Evolutionary conservation across 2,113 vertebrate genomes (phyloP), one percentile per base, ranked within the genome.

Genomic region (Poeciliopsis prolifica): DNA sequence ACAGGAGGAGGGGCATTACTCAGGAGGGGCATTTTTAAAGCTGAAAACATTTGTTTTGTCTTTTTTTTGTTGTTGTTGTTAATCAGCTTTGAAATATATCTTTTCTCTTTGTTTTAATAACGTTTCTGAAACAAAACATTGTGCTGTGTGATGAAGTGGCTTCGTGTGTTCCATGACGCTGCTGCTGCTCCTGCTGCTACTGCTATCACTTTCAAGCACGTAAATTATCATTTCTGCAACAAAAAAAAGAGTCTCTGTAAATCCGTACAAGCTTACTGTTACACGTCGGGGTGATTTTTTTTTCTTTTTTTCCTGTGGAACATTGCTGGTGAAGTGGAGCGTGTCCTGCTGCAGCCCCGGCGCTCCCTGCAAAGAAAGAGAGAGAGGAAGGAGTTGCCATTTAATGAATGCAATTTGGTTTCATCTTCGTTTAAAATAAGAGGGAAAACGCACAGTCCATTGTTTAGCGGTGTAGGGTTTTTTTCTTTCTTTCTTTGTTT

Each of bases 401-500:
- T 87, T 88, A 81, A 77, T 77, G 31, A 63, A 79, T 75, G 79
- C 75, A 70, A 78, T 85, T 87, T 77, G 72, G 76, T 68, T 86
- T 83, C 74, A 90, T 86, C 76, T 84, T 79, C 48, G 61, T 83
- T 88, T 78, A 77, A 77, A 85, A 84, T 79, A 82, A 84, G 30
- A 29, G 28, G 64, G 70, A 66, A 37, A 90, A 84, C 75, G 44
- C 83, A 71, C 86, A 75, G 83, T 75, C 74, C 68, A 79, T 86
- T 85, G 87, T 86, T 78, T 80, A 78, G 73, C 80, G 75, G 81
- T 77, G 65, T 67, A 72, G 81, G 76, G 83, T 42, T 88, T 88
- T 79, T 74, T 79, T 74, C 72, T 83, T 42, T 87, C 82, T 89
- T 79, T 77, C 76, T 86, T 42, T 88, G 82, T 89, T 42, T 88